Evolutionary conservation across 2,113 vertebrate species (phyloP).

Genomic region (Aplodontia rufa): DNA sequence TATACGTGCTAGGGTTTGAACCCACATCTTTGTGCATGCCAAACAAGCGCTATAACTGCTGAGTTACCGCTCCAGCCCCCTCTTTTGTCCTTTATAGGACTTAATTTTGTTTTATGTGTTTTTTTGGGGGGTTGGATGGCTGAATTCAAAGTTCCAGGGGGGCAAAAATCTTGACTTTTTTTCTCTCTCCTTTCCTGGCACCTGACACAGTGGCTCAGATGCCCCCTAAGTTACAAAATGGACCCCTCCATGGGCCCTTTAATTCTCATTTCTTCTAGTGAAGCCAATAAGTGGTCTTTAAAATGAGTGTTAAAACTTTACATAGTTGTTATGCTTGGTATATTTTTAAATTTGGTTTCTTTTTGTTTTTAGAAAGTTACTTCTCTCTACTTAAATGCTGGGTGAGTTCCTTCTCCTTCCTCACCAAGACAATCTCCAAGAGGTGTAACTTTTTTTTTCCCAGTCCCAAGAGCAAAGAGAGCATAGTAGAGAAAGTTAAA

Average conservation of each 20-base stretch:
- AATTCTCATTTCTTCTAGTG: not conserved
- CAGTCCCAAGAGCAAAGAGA: not conserved
- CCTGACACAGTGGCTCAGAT: not conserved
- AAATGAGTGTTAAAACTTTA: not conserved
- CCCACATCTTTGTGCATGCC: no score
- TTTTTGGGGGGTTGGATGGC: not conserved
- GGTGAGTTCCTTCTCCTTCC: not conserved
- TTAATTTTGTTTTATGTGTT: not conserved
- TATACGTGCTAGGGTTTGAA: no score
- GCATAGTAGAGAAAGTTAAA: not conserved
- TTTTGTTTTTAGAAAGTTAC: not conserved
- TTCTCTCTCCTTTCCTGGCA: not conserved
- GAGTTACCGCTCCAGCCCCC: no score
- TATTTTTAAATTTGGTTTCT: constrained; percentile 8
- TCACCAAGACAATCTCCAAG: not conserved
- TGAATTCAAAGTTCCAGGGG: not conserved
- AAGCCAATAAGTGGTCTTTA: constrained; percentile 23
- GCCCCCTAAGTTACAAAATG: not conserved
- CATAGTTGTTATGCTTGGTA: not conserved
- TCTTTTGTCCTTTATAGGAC: not conserved
- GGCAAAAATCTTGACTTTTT: not conserved
- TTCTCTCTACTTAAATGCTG: not conserved
- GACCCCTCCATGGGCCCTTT: not conserved
- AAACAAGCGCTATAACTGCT: no score
- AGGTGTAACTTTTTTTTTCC: not conserved